Evolutionary conservation across 2,113 vertebrate genomes (phyloP).

Genomic region (Cephalopholis sonnerati): DNA sequence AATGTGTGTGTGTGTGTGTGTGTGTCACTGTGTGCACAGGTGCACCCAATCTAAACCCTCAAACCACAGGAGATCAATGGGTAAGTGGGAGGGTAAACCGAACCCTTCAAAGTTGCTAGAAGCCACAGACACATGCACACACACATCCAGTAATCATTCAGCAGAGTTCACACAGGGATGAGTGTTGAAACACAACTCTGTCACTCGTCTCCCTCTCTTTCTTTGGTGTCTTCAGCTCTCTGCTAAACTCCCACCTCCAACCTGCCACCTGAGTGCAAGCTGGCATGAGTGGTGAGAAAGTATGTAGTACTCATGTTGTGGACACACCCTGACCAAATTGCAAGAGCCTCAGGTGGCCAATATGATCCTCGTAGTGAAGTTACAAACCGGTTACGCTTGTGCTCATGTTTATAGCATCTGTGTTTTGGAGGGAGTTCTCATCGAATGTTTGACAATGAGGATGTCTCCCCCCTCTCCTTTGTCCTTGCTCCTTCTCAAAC

Average conservation of each 20-base stretch:
- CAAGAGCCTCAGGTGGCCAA: slow-evolving; percentile 58
- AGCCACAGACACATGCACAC: neutral
- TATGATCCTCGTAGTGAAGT: slow-evolving; percentile 45
- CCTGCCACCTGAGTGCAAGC: slow-evolving; percentile 56
- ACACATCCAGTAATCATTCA: slow-evolving; percentile 33
- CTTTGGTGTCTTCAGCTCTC: slow-evolving; percentile 42
- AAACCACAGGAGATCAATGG: slow-evolving; percentile 73
- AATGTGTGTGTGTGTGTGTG: slow-evolving; percentile 32
- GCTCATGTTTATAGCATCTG: slow-evolving; percentile 36
- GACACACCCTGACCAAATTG: slow-evolving; percentile 64
- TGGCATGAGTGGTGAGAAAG: slow-evolving; percentile 59
- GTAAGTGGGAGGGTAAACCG: slow-evolving; percentile 61
- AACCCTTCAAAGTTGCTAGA: slow-evolving; percentile 56
- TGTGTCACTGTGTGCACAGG: slow-evolving; percentile 73
- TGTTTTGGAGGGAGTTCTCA: slow-evolving; percentile 22
- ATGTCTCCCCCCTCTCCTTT: neutral
- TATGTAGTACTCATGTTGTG: slow-evolving; percentile 23
- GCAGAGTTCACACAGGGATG: slow-evolving; percentile 57
- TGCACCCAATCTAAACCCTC: slow-evolving; percentile 69
- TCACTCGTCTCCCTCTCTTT: slow-evolving; percentile 14
- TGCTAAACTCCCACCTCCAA: slow-evolving; percentile 55
- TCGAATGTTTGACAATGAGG: slow-evolving; percentile 8
- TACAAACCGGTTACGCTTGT: slow-evolving; percentile 63
- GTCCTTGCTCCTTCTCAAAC: neutral
- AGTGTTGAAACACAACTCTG: slow-evolving; percentile 46